Percentiles rank a stretch among this genome's conserved stretches.
These are phyloP conservation scores for Agapetus fuscipes DNA, from an alignment of 2,888 invertebrate species.

Conservation along the genomic window DNA sequence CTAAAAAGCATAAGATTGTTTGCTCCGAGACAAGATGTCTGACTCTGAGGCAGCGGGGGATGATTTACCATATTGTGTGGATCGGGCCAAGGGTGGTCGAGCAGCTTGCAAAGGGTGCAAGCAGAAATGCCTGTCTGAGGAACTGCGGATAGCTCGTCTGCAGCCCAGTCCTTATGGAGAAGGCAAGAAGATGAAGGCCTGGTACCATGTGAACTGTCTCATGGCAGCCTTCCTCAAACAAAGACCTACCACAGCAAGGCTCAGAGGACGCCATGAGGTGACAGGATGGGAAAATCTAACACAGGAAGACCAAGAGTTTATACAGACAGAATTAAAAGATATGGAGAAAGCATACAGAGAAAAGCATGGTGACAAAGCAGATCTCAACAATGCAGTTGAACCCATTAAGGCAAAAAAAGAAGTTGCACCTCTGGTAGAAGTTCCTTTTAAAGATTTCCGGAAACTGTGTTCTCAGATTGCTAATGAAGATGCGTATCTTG, in stretches of 20 bases:
- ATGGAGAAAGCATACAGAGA: constrained; percentile 45
- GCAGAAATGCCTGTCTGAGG: constrained; percentile 60
- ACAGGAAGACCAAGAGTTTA: constrained; percentile 55
- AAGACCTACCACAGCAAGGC: constrained; percentile 69
- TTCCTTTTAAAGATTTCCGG: constrained; percentile 68
- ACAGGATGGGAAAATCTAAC: constrained; percentile 62
- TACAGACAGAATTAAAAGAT: constrained; percentile 55
- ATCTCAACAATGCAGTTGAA: constrained; percentile 24
- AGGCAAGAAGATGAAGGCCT: constrained; percentile 69
- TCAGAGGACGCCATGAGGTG: constrained; percentile 69
- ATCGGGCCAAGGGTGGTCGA: constrained; percentile 70
- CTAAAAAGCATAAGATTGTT: neutral
- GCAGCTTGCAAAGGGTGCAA: constrained; percentile 85
- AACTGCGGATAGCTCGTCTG: constrained; percentile 67
- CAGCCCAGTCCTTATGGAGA: constrained; percentile 68
- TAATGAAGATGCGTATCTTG: constrained; percentile 66
- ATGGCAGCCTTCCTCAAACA: constrained; percentile 73
- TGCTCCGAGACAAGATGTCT: neutral
- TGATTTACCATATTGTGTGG: constrained; percentile 58
- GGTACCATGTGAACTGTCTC: constrained; percentile 73
- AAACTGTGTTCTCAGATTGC: constrained; percentile 69
- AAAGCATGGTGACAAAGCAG: constrained; percentile 42
- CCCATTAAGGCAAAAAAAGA: constrained; percentile 24
- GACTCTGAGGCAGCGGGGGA: constrained; percentile 14
- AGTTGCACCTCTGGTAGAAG: constrained; percentile 43